Conservation (phyloP, 1,140 invertebrate species). For the Magallana ariakensis region DNA sequence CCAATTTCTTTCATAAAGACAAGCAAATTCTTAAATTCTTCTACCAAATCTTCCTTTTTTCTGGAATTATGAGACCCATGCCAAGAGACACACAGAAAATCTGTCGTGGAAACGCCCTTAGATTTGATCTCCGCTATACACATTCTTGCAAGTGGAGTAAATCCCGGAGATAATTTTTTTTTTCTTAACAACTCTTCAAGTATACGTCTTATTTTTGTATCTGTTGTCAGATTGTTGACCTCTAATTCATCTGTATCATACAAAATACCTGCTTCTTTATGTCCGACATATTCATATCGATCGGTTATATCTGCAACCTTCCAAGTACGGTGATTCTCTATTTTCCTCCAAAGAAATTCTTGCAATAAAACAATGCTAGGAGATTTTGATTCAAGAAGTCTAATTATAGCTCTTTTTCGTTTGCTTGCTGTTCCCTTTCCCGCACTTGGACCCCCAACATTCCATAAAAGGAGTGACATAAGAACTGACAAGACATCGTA, state of each 20-base stretch:
- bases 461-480: neutral
- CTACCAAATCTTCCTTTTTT: neutral
- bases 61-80: neutral
- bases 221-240: neutral
- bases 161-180: neutral
- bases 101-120: neutral
- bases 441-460: neutral
- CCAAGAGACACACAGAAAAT: neutral
- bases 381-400: neutral
- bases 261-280: constrained; percentile 7
- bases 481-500: too few species aligned
- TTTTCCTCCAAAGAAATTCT: neutral
- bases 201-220: neutral
- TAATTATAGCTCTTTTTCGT: neutral
- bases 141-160: neutral
- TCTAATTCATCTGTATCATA: neutral
- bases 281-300: neutral
- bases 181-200: neutral
- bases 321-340: neutral
- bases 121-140: neutral
- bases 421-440: neutral
- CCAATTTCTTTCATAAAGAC: neutral
- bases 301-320: neutral
- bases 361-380: neutral
- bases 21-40: neutral